Evolutionary conservation across 1,140 invertebrate genomes (phyloP).

Genomic region (Rhagoletis pomonella): DNA sequence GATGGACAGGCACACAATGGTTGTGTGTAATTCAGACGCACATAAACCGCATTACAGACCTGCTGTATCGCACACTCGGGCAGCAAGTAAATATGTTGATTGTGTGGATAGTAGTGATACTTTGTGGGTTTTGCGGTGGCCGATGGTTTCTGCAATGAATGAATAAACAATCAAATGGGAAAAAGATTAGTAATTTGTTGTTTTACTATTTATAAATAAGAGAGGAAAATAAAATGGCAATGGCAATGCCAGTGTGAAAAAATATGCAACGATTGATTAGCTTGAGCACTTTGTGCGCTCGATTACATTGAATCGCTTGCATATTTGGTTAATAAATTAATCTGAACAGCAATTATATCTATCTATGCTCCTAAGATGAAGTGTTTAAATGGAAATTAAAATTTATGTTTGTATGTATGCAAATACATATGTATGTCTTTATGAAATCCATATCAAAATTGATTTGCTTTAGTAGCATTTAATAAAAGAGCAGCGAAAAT

Average conservation of each 20-base stretch:
- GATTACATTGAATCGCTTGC: conserved; percentile 5
- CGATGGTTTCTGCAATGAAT: conserved; percentile 82
- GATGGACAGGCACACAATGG: conserved; percentile 92
- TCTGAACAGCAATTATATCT: background rate
- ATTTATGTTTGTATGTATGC: background rate
- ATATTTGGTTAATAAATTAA: conserved; percentile 47
- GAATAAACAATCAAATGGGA: conserved; percentile 57
- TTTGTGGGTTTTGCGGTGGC: conserved; percentile 89
- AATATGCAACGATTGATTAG: background rate
- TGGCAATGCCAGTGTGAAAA: too few species aligned
- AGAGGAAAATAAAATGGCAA: background rate
- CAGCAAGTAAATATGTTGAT: conserved; percentile 91
- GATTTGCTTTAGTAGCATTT: too few species aligned
- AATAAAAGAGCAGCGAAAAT: too few species aligned
- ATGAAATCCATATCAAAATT: too few species aligned
- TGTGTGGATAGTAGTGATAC: conserved; percentile 95
- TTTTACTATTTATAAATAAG: conserved; percentile 33
- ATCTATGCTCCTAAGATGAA: background rate
- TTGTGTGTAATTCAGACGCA: conserved; percentile 92
- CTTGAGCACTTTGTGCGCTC: background rate
- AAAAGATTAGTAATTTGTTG: conserved; percentile 31
- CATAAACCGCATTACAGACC: conserved; percentile 94
- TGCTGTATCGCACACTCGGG: conserved; percentile 95
- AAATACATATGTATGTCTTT: too few species aligned
- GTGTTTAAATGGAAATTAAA: background rate